These are phyloP conservation scores for Pycnonotus jocosus DNA, from an alignment of 2,113 vertebrate species.

Conservation along the genomic window DNA sequence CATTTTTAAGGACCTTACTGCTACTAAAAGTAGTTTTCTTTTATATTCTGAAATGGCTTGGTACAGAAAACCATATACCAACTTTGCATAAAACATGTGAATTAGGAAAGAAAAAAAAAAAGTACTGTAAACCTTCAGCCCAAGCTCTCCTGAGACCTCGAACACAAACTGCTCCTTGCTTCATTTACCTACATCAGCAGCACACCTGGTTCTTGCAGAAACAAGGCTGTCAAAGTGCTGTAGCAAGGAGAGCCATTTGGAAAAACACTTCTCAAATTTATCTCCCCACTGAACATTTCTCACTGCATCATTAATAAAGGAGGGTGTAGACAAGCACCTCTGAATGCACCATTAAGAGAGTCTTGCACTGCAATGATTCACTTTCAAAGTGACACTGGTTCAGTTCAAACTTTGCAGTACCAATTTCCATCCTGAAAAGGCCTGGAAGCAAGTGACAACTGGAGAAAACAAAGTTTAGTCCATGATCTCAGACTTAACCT, in stretches of 20 bases:
- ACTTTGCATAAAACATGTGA: background rate
- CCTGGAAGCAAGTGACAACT: background rate
- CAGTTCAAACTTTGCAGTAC: background rate
- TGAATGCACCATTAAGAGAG: background rate
- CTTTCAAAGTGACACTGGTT: background rate
- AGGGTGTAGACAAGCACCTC: background rate
- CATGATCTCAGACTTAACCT: background rate
- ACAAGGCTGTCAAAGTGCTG: background rate
- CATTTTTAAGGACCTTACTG: slow-evolving; percentile 9
- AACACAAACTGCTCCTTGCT: background rate
- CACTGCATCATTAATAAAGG: background rate
- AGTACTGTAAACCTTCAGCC: background rate
- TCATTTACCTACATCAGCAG: background rate
- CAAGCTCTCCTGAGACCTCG: background rate
- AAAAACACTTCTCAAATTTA: background rate
- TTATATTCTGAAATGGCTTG: background rate
- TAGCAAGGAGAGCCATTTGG: background rate
- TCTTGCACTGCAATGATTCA: background rate
- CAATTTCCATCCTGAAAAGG: background rate
- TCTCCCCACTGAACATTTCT: background rate
- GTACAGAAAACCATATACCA: background rate
- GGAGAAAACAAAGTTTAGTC: background rate
- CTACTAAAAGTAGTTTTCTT: background rate
- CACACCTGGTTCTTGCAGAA: background rate
- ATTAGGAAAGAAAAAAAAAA: background rate